Conservation (phyloP, 2,888 invertebrate genomes). For the Dorcus parallelipipedus region DNA sequence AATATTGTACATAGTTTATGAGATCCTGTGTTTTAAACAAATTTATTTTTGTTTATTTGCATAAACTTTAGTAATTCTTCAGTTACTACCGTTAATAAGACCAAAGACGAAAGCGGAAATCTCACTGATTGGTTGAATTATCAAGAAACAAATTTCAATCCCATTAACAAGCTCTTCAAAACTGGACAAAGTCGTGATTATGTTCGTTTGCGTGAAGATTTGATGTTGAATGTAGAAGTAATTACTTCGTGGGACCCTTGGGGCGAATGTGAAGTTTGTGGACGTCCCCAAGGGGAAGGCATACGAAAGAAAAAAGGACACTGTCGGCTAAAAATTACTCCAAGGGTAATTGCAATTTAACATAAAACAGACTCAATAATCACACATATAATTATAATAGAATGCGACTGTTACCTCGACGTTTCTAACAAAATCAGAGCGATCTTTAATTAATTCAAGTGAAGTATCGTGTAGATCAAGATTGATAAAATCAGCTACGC, state of each 20-base stretch:
- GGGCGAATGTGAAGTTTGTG: constrained; percentile 54
- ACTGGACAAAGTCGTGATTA: constrained; percentile 48
- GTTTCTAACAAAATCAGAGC: neutral
- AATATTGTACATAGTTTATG: too few relatives aligned
- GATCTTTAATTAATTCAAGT: constrained; percentile 29
- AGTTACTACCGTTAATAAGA: constrained; percentile 13
- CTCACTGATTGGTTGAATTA: constrained; percentile 53
- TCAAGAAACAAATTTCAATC: constrained; percentile 47
- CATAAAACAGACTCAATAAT: neutral
- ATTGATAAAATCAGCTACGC: constrained; percentile 46
- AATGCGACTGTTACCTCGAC: too few relatives aligned
- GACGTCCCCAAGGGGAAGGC: constrained; percentile 44
- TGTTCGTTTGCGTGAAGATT: constrained; percentile 43
- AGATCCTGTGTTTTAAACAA: too few relatives aligned
- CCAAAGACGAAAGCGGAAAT: constrained; percentile 46
- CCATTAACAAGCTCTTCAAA: constrained; percentile 50
- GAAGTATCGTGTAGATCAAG: constrained; percentile 51
- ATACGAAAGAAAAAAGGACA: constrained; percentile 48
- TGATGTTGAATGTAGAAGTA: constrained; percentile 49
- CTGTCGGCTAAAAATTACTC: constrained; percentile 51
- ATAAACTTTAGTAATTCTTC: constrained; percentile 8
- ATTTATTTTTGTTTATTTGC: constrained; percentile 2
- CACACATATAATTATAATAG: neutral
- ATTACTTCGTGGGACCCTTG: constrained; percentile 54
- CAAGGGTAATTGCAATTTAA: constrained; percentile 4